Percentiles rank a stretch among this genome's conserved stretches.
Evolutionary conservation across 2,888 invertebrate genomes (phyloP).

Genomic region (Danaus chrysippus): DNA sequence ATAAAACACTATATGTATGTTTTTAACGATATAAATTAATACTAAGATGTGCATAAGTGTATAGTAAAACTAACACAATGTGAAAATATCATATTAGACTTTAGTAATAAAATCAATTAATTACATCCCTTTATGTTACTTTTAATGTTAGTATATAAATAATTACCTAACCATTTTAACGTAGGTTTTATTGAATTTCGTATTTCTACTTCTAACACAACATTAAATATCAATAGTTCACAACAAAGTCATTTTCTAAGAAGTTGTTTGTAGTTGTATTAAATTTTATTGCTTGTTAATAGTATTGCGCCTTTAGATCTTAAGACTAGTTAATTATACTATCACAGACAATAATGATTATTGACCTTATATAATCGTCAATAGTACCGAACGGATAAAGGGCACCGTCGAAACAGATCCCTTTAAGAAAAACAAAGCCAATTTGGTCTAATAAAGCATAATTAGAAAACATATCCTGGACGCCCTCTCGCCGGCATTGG

Average conservation of each 20-base stretch:
- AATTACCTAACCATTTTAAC: too few relatives aligned
- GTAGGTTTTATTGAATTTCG: too few relatives aligned
- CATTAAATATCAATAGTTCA: neutral
- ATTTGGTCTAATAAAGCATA: conserved; percentile 71
- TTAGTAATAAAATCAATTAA: too few relatives aligned
- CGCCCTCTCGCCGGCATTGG: conserved; percentile 61
- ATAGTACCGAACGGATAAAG: conserved; percentile 68
- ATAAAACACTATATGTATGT: too few relatives aligned
- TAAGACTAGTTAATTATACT: conserved; percentile 71
- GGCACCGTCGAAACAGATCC: conserved; percentile 54
- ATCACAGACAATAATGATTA: conserved; percentile 73
- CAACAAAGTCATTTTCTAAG: neutral
- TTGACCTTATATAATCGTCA: conserved; percentile 77
- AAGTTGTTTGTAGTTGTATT: conserved; percentile 26
- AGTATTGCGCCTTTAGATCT: conserved; percentile 42
- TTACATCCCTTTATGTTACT: too few relatives aligned
- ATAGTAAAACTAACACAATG: too few relatives aligned
- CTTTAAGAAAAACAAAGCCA: conserved; percentile 68
- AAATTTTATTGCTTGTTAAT: conserved; percentile 33
- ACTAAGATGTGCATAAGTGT: too few relatives aligned
- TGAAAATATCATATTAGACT: too few relatives aligned
- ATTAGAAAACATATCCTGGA: conserved; percentile 72
- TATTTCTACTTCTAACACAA: neutral
- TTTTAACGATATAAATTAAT: too few relatives aligned
- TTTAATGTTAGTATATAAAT: too few relatives aligned